A percentile compares a stretch with the other conserved stretches of the same genome.
Conservation (phyloP, 2,797 vertebrate genomes). For the Scolopax rusticola region DNA sequence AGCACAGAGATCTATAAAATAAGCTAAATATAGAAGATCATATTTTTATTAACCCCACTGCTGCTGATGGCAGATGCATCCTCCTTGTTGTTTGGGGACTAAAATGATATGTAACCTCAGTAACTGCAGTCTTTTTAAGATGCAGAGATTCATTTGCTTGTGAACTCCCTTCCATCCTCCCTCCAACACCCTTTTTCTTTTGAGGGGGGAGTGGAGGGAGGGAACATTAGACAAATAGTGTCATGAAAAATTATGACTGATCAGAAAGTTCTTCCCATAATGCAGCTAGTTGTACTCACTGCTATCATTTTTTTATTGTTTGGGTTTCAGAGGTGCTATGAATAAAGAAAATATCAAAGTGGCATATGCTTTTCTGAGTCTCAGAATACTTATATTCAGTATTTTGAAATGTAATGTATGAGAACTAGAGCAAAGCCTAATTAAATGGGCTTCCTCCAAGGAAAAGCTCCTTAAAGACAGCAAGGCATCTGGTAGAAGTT, state of each 20-base stretch:
- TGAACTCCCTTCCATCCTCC: background rate
- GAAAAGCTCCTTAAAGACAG: background rate
- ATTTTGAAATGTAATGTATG: background rate
- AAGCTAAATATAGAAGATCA: conserved; percentile 31
- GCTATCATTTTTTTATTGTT: background rate
- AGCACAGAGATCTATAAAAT: conserved; percentile 59
- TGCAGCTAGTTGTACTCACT: background rate
- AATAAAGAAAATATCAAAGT: background rate
- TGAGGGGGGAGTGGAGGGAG: background rate
- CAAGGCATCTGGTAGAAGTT: background rate
- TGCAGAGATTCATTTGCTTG: background rate
- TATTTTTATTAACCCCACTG: conserved; percentile 67
- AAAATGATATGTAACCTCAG: conserved; percentile 12
- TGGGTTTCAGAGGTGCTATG: background rate
- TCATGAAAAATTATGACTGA: background rate
- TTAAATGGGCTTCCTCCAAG: background rate
- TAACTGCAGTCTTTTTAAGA: conserved; percentile 19
- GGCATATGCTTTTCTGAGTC: background rate
- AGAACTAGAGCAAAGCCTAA: background rate
- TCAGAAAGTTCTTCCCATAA: background rate
- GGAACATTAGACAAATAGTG: background rate
- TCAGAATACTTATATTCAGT: background rate
- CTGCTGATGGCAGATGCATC: conserved; percentile 36
- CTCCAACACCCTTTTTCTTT: background rate
- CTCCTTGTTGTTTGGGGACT: background rate